Evolutionary conservation across 2,797 vertebrate genomes (phyloP).

Genomic region (Sebastes vulpes): DNA sequence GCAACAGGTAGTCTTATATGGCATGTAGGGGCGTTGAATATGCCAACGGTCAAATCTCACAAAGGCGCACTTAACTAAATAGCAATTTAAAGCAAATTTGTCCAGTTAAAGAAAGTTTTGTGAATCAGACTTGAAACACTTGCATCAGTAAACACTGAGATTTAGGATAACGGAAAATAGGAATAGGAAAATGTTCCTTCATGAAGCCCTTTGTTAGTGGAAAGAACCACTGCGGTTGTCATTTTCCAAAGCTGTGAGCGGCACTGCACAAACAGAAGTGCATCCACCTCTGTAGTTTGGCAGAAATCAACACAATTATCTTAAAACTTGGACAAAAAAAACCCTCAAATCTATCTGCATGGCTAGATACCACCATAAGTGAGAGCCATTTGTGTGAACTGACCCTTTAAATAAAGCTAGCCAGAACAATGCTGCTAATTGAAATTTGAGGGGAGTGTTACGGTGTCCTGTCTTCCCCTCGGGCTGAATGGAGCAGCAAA

Average conservation of each 20-base stretch:
- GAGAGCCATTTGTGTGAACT: not conserved
- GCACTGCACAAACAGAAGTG: not conserved
- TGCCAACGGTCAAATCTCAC: not conserved
- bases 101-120: not conserved
- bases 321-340: not conserved
- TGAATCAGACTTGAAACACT: not conserved
- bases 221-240: not conserved
- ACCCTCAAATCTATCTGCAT: not conserved
- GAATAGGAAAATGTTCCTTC: not conserved
- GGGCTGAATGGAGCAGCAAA: conserved; percentile 14
- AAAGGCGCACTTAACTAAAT: not conserved
- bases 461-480: not conserved
- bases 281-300: not conserved
- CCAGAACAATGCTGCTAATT: conserved; percentile 3
- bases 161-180: not conserved
- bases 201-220: not conserved
- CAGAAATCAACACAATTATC: not conserved
- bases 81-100: not conserved
- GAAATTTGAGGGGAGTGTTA: conserved; percentile 3
- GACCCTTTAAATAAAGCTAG: not conserved
- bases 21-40: not conserved
- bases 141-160: not conserved
- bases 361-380: not conserved
- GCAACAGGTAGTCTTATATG: not conserved
- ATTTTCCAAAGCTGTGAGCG: not conserved